Evolutionary conservation across 2,888 invertebrate species (phyloP).

Genomic region (Patella ulyssiponensis): DNA sequence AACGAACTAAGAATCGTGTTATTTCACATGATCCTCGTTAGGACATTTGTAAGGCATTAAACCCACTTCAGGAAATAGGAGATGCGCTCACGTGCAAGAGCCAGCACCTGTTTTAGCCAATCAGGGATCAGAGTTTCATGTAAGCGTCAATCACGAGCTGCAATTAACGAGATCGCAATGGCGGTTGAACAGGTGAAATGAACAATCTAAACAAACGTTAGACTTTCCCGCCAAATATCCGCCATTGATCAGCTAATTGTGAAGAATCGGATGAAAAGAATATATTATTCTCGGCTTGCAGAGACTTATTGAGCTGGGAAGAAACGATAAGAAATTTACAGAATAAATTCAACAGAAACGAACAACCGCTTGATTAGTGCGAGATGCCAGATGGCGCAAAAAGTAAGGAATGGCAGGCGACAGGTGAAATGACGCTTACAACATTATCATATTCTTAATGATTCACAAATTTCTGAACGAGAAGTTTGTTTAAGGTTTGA

Average conservation of each 20-base stretch:
- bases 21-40: conserved; percentile 4
- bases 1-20: conserved; percentile 2
- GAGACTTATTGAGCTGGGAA: neutral
- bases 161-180: conserved; percentile 7
- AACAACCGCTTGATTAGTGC: conserved; percentile 7
- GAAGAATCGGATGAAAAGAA: conserved; percentile 1
- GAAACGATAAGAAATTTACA: conserved; percentile 7
- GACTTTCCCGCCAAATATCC: conserved; percentile 4
- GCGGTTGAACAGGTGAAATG: conserved; percentile 7
- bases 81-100: neutral
- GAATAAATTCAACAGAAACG: neutral
- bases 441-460: conserved; percentile 12
- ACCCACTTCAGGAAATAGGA: neutral
- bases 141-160: conserved; percentile 5
- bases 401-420: conserved; percentile 3
- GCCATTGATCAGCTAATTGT: conserved; percentile 5
- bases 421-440: conserved; percentile 11
- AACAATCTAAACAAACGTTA: conserved; percentile 6
- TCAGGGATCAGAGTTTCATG: conserved; percentile 7
- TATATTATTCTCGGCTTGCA: neutral
- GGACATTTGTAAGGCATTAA: neutral
- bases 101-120: conserved; percentile 4
- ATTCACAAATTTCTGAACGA: neutral
- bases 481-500: neutral
- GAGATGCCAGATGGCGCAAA: conserved; percentile 3